Percentiles rank a stretch among this genome's conserved stretches.
These are phyloP conservation scores for Sparus aurata DNA, from an alignment of 2,797 vertebrate species.

Conservation along the genomic window DNA sequence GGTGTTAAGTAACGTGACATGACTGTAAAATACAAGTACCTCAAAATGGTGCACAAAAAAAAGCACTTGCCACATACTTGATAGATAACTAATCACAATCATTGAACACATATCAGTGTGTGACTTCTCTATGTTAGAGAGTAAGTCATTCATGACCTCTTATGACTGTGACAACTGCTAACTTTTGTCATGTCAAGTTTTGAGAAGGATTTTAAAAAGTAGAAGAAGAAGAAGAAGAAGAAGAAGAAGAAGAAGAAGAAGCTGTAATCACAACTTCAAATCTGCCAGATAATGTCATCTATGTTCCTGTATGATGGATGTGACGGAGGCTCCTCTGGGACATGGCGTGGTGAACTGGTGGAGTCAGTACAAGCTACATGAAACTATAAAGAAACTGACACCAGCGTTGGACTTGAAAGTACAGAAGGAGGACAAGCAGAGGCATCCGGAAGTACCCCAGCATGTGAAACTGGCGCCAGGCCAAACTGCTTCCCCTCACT, in stretches of 20 bases:
- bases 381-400: not conserved
- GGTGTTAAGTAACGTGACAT: not conserved
- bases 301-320: no score
- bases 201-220: not conserved
- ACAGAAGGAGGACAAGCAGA: not conserved
- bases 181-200: not conserved
- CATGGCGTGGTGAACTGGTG: no score
- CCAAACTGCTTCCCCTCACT: slow-evolving; percentile 37
- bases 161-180: not conserved
- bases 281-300: not conserved
- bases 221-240: no score
- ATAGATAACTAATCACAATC: not conserved
- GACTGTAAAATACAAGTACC: not conserved
- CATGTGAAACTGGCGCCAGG: slow-evolving; percentile 48
- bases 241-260: no score
- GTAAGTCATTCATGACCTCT: not conserved
- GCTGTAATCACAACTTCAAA: not conserved
- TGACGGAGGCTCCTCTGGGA: not conserved
- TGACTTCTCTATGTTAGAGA: not conserved
- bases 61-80: not conserved
- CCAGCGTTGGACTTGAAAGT: not conserved
- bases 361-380: not conserved
- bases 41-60: not conserved
- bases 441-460: slow-evolving; percentile 18
- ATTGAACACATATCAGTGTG: not conserved